These are phyloP conservation scores for Hemibagrus guttatus DNA, from an alignment of 2,797 vertebrate genomes.

Conservation along the genomic window DNA sequence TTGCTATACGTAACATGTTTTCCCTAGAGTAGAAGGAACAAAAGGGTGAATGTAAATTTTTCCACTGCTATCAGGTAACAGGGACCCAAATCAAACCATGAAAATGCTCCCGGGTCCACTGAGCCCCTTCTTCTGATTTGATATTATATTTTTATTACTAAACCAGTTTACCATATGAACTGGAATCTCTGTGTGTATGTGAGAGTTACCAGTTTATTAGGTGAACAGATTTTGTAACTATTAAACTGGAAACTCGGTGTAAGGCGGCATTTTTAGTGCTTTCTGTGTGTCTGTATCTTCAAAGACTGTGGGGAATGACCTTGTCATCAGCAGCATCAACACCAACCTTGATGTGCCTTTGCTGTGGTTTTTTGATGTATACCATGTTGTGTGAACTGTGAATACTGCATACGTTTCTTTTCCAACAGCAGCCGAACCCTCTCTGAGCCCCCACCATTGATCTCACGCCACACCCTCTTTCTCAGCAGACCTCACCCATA, in stretches of 20 bases:
- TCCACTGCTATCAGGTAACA: not conserved
- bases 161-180: not conserved
- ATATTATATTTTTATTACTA: not conserved
- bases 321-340: constrained; percentile 20
- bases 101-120: not conserved
- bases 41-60: not conserved
- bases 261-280: not conserved
- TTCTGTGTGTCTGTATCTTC: constrained; percentile 8
- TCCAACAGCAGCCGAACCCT: constrained; percentile 34
- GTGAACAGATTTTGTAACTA: not conserved
- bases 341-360: constrained; percentile 20
- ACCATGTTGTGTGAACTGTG: constrained; percentile 24
- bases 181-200: not conserved
- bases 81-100: not conserved
- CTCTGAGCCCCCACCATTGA: not conserved
- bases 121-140: too few species aligned
- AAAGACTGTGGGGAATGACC: constrained; percentile 1
- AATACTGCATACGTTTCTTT: constrained; percentile 6
- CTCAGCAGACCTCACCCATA: constrained; percentile 24
- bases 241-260: constrained; percentile 2
- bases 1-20: not conserved
- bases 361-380: constrained; percentile 37
- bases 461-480: constrained; percentile 33
- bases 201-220: constrained; percentile 4
- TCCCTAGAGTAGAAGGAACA: not conserved